Evolutionary conservation across 2,113 vertebrate species (phyloP).

Genomic region (crab-eating macaque (Macaca fascicularis)): DNA sequence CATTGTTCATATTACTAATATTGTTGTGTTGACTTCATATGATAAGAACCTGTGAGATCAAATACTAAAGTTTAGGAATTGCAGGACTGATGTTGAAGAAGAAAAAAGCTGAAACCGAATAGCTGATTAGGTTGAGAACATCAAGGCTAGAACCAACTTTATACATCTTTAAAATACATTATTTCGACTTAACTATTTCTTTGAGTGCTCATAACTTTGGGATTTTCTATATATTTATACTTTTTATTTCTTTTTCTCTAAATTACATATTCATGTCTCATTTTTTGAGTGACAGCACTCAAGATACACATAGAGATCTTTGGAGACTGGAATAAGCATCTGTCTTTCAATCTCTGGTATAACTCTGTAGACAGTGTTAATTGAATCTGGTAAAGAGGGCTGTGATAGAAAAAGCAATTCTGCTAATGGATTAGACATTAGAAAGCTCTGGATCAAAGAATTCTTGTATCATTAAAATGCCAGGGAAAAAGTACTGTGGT

Average conservation of each 20-base stretch:
- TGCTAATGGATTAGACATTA: conserved; percentile 63
- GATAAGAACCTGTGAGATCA: neutral
- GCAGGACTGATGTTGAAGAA: neutral
- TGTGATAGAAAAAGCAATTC: conserved; percentile 56
- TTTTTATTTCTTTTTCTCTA: neutral
- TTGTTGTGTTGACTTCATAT: neutral
- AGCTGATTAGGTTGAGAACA: neutral
- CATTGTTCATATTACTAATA: neutral
- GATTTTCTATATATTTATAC: neutral
- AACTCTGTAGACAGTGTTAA: conserved; percentile 25
- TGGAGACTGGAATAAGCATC: neutral
- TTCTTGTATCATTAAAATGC: conserved; percentile 40
- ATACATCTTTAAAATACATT: neutral
- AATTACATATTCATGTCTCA: neutral
- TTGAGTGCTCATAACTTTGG: neutral
- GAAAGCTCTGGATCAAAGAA: conserved; percentile 63
- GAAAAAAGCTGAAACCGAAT: neutral
- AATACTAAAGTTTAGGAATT: neutral
- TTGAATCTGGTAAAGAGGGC: conserved; percentile 26
- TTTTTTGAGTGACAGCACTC: neutral
- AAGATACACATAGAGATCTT: neutral
- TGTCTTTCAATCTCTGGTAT: neutral
- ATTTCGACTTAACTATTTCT: neutral
- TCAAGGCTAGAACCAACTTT: neutral
- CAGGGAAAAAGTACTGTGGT: neutral